phyloP scores from a whole-genome alignment of 2,113 vertebrate genomes.

The Gymnogyps californianus region DNA sequence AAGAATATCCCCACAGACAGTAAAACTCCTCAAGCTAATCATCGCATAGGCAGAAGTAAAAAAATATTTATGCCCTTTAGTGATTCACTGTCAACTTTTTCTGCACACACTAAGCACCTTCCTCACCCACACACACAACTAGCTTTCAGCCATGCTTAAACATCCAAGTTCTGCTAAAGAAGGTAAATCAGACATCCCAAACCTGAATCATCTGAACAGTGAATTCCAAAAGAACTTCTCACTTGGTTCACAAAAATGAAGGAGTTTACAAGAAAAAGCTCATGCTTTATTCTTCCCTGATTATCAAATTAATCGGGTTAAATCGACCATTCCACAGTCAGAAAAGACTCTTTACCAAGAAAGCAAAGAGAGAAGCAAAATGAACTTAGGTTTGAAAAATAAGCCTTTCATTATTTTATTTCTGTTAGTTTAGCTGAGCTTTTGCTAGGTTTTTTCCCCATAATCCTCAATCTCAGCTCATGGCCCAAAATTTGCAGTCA shows the following conservation, averaged over 20 bases:
- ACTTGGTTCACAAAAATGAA: background rate
- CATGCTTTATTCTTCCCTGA: background rate
- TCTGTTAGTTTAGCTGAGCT: background rate
- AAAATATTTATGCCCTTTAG: background rate
- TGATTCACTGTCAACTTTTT: background rate
- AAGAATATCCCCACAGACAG: background rate
- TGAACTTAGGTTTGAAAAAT: background rate
- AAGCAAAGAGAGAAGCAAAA: background rate
- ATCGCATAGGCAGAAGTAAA: background rate
- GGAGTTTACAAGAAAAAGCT: background rate
- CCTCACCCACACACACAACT: background rate
- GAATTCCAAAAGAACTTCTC: background rate
- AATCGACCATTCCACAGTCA: fast-evolving
- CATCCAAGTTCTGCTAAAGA: background rate
- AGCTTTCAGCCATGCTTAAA: background rate
- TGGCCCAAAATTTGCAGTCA: background rate
- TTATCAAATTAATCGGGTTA: background rate
- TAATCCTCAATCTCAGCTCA: background rate
- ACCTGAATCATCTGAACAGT: background rate
- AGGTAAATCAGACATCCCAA: background rate
- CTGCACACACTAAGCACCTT: background rate
- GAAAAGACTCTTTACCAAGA: background rate
- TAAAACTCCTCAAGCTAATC: background rate
- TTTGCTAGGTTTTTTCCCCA: fast-evolving
- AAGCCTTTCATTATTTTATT: background rate